Conservation (phyloP, 2,888 invertebrate species). For the Eupeodes luniger region DNA sequence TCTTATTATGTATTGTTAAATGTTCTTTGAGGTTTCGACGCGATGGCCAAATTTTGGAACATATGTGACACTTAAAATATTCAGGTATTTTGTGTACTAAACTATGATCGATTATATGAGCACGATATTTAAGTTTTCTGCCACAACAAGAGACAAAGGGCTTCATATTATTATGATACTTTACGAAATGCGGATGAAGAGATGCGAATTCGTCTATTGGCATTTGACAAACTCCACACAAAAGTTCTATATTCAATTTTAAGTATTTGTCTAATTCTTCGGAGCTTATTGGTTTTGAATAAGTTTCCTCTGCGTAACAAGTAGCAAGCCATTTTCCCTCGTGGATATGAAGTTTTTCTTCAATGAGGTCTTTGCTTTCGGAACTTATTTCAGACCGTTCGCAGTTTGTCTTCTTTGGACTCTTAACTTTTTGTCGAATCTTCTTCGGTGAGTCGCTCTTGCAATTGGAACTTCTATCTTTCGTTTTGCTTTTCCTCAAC, state of each 20-base stretch:
- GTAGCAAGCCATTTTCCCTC: conserved; percentile 23
- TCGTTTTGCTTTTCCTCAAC: neutral
- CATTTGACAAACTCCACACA: conserved; percentile 75
- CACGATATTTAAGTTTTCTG: conserved; percentile 80
- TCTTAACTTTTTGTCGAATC: neutral
- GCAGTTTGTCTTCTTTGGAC: neutral
- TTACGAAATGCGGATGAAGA: conserved; percentile 77
- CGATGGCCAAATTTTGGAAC: conserved; percentile 79
- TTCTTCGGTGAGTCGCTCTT: neutral
- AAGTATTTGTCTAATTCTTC: conserved; percentile 78
- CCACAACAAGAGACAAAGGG: conserved; percentile 80
- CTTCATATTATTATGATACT: conserved; percentile 78
- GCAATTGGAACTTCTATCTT: neutral
- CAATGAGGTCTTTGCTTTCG: neutral
- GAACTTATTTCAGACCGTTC: neutral
- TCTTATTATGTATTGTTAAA: conserved; percentile 79
- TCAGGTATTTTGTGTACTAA: conserved; percentile 81
- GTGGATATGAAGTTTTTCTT: conserved; percentile 1
- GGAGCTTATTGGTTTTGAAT: conserved; percentile 77
- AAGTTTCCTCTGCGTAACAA: conserved; percentile 66
- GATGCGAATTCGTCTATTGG: conserved; percentile 73
- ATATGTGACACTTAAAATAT: conserved; percentile 81
- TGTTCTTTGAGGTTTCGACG: conserved; percentile 80
- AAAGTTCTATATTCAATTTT: conserved; percentile 70
- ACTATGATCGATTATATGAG: conserved; percentile 81